phyloP scores from a whole-genome alignment of 2,113 vertebrate species.

The Tonatia bakeri region DNA sequence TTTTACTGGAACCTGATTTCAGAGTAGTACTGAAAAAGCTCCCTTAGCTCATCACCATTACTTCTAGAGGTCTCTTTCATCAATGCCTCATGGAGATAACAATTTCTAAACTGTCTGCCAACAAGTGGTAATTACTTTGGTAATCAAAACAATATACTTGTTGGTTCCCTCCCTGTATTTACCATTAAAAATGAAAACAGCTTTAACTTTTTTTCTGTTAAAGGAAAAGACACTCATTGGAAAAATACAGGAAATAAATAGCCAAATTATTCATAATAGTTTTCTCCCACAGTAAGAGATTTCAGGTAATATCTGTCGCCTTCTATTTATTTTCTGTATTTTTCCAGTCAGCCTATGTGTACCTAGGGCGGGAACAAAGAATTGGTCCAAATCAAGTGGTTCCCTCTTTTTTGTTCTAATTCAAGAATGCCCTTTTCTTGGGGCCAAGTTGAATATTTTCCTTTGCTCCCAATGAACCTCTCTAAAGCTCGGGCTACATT shows the following conservation, averaged over 20 bases:
- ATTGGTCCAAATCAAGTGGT: not conserved
- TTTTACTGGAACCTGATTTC: not conserved
- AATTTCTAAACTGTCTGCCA: not conserved
- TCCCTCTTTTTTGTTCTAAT: not conserved
- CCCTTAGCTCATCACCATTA: not conserved
- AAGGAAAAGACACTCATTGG: not conserved
- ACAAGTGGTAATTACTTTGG: slow-evolving; percentile 2
- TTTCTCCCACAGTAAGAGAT: not conserved
- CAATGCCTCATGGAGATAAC: not conserved
- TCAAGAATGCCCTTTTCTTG: not conserved
- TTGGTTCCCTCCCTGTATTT: not conserved
- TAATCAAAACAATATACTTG: not conserved
- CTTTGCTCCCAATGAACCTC: not conserved
- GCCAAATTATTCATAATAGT: not conserved
- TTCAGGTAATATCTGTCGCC: not conserved
- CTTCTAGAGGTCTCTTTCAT: not conserved
- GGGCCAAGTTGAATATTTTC: not conserved
- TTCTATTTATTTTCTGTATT: not conserved
- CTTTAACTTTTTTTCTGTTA: slow-evolving; percentile 12
- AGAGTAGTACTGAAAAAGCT: not conserved
- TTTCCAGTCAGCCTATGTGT: not conserved
- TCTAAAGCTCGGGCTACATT: not conserved
- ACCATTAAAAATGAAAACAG: not conserved
- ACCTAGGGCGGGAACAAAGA: not conserved
- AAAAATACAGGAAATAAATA: not conserved